Evolutionary conservation across 2,888 invertebrate species (phyloP).

Genomic region (Cistogaster globosa): DNA sequence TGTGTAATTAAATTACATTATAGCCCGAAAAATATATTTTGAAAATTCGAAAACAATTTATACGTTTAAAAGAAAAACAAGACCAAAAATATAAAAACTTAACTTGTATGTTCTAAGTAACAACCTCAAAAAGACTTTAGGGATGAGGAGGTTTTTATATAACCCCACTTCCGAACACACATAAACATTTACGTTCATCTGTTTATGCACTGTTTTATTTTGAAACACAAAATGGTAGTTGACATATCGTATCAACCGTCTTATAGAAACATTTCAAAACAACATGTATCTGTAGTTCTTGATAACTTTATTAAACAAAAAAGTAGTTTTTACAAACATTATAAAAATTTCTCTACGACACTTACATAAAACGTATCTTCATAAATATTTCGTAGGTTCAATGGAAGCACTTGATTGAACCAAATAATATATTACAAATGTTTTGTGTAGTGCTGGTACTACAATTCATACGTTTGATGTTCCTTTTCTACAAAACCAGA

Average conservation of each 20-base stretch:
- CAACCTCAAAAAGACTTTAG: too few relatives aligned
- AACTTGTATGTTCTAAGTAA: too few relatives aligned
- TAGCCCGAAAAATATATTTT: too few relatives aligned
- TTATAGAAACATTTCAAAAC: too few relatives aligned
- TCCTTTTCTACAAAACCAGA: neutral
- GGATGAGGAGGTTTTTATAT: too few relatives aligned
- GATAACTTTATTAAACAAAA: neutral
- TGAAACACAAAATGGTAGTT: too few relatives aligned
- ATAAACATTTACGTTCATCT: neutral
- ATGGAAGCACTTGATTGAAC: constrained; percentile 40
- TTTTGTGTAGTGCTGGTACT: neutral
- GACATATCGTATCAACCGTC: too few relatives aligned
- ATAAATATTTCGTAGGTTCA: constrained; percentile 30
- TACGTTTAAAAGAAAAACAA: too few relatives aligned
- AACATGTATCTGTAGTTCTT: neutral
- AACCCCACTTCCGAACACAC: neutral
- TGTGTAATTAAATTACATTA: too few relatives aligned
- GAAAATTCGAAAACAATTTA: too few relatives aligned
- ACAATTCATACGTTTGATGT: neutral
- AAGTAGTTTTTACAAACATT: constrained; percentile 2
- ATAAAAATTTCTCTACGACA: constrained; percentile 27
- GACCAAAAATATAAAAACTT: too few relatives aligned
- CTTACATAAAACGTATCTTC: constrained; percentile 30
- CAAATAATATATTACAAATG: neutral
- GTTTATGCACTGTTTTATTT: neutral